Conservation (phyloP, 2,888 invertebrate genomes). For the Mesorhabditis spiculigera region DNA sequence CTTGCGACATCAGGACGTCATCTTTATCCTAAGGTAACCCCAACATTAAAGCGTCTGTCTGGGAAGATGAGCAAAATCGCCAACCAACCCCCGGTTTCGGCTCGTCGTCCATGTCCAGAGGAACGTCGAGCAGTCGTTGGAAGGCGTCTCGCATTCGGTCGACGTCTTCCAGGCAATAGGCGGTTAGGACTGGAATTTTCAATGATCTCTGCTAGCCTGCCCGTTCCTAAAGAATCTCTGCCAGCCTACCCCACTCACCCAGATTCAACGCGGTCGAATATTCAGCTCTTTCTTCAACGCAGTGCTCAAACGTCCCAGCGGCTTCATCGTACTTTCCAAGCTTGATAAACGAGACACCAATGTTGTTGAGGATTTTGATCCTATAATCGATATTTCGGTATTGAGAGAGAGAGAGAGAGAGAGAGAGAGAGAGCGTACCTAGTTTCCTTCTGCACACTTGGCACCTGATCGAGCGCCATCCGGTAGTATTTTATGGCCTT, state of each 20-base stretch:
- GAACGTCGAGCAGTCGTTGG: conserved; percentile 81
- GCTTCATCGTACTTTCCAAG: conserved; percentile 96
- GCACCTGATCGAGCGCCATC: conserved; percentile 93
- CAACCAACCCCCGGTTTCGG: conserved; percentile 53
- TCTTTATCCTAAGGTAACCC: conserved; percentile 23
- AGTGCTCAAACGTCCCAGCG: conserved; percentile 91
- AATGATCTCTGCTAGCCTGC: background rate
- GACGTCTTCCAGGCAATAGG: conserved; percentile 62
- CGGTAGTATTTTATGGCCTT: conserved; percentile 95
- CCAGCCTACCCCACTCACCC: conserved; percentile 18
- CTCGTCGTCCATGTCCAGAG: conserved; percentile 74
- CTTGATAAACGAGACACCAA: conserved; percentile 86
- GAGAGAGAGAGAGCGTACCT: no score
- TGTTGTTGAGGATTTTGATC: conserved; percentile 93
- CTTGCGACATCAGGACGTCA: conserved; percentile 61
- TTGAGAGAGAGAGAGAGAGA: no score
- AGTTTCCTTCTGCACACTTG: conserved; percentile 85
- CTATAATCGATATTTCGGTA: no score
- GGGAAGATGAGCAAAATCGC: conserved; percentile 8
- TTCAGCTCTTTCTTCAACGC: conserved; percentile 91
- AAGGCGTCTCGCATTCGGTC: conserved; percentile 91
- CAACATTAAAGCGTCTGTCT: no score
- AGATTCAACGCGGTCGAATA: conserved; percentile 81
- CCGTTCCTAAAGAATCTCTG: background rate
- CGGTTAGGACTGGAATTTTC: conserved; percentile 64